Evolutionary conservation across 2,888 invertebrate genomes (phyloP).

Genomic region (Epinotia brunnichana): DNA sequence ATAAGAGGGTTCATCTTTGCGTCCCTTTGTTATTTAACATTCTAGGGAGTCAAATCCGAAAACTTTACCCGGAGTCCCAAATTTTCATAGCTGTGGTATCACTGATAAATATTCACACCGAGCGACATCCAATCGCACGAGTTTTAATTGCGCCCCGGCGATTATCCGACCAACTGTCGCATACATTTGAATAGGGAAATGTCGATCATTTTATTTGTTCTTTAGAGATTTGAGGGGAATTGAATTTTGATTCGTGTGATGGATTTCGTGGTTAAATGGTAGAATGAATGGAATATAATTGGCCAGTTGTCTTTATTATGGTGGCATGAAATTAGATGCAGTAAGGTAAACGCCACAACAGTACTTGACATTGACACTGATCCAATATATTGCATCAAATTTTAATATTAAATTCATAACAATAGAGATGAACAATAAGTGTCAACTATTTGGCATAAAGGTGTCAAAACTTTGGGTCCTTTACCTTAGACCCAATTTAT

Average conservation of each 20-base stretch:
- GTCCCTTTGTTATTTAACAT: too few relatives aligned
- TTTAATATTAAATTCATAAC: too few relatives aligned
- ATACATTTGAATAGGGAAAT: conserved; percentile 52
- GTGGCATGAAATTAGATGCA: background rate
- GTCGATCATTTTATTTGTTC: conserved; percentile 37
- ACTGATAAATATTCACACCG: conserved; percentile 64
- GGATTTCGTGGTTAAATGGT: background rate
- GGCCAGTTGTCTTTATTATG: background rate
- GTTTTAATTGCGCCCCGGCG: conserved; percentile 62
- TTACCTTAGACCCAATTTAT: too few relatives aligned
- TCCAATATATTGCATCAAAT: too few relatives aligned
- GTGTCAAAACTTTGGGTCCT: too few relatives aligned
- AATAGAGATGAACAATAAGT: too few relatives aligned
- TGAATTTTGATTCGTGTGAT: conserved; percentile 11
- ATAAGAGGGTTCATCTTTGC: too few relatives aligned
- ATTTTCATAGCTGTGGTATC: conserved; percentile 52
- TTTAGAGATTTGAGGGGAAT: conserved; percentile 23
- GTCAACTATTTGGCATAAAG: too few relatives aligned
- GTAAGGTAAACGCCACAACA: too few relatives aligned
- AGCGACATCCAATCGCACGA: conserved; percentile 53
- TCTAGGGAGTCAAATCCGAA: background rate
- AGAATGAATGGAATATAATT: background rate
- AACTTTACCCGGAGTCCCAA: conserved; percentile 24
- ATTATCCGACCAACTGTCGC: conserved; percentile 56
- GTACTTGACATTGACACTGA: too few relatives aligned